Conservation (phyloP, 2,797 vertebrate species). For the Clarias platycephalus region DNA sequence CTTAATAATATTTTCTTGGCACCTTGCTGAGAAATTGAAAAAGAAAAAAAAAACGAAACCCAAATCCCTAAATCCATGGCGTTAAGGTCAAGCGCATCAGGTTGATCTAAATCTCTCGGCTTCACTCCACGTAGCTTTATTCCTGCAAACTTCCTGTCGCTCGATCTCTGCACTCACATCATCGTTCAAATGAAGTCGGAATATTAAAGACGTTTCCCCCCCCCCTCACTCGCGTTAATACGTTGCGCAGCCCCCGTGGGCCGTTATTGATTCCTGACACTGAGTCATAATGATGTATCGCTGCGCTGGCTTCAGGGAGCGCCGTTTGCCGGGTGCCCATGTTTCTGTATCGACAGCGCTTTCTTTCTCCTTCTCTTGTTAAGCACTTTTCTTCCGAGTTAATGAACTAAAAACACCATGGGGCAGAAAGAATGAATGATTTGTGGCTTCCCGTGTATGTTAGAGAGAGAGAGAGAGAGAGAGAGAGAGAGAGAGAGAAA, state of each 20-base stretch:
- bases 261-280: constrained; percentile 70
- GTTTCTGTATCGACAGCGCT: constrained; percentile 64
- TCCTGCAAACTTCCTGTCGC: neutral
- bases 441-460: constrained; percentile 56
- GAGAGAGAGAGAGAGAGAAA: neutral
- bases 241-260: constrained; percentile 62
- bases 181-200: constrained; percentile 34
- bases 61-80: neutral
- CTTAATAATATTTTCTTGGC: too few relatives aligned
- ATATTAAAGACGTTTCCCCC: constrained; percentile 41
- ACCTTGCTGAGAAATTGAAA: neutral
- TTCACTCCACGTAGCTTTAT: neutral
- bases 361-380: constrained; percentile 68
- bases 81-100: neutral
- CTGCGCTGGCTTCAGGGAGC: constrained; percentile 63
- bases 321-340: constrained; percentile 36
- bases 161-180: neutral
- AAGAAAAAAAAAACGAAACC: neutral
- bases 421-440: constrained; percentile 61
- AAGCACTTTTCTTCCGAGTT: constrained; percentile 74
- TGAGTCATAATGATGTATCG: constrained; percentile 78
- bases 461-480: neutral
- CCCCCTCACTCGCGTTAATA: constrained; percentile 32
- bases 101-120: neutral
- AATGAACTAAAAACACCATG: constrained; percentile 72